Evolutionary conservation across 2,888 invertebrate species (phyloP).

Genomic region (Agrochola lychnidis): DNA sequence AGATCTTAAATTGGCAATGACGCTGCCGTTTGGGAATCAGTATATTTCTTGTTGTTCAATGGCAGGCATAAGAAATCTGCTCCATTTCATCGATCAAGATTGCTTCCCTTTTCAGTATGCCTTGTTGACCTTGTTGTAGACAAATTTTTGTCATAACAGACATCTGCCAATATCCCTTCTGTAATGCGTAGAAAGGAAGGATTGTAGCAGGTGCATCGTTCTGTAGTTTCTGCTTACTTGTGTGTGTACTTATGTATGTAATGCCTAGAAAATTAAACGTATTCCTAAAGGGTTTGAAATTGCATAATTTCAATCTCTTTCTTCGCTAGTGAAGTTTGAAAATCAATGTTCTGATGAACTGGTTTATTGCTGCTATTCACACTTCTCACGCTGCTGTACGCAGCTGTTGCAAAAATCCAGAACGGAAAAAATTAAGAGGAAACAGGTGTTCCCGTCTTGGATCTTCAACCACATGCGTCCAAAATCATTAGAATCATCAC

Average conservation of each 20-base stretch:
- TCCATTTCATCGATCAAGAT: neutral
- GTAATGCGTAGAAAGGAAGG: neutral
- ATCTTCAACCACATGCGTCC: neutral
- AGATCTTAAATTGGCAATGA: slow-evolving; percentile 37
- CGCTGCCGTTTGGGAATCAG: slow-evolving; percentile 12
- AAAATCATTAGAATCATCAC: slow-evolving; percentile 56
- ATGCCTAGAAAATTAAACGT: neutral
- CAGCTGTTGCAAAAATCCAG: neutral
- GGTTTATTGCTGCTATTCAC: neutral
- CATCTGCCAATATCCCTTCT: neutral
- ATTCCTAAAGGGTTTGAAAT: neutral
- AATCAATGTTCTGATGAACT: slow-evolving; percentile 4
- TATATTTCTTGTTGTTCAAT: slow-evolving; percentile 11
- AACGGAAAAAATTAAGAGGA: neutral
- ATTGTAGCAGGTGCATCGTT: neutral
- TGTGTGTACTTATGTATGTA: too few species aligned
- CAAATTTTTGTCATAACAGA: neutral
- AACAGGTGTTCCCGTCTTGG: slow-evolving; percentile 11
- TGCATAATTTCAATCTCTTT: neutral
- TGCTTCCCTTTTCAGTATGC: neutral
- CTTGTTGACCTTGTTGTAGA: neutral
- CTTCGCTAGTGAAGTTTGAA: neutral
- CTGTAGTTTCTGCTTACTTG: neutral
- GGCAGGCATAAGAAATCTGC: neutral
- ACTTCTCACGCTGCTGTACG: neutral